These are phyloP conservation scores for Belonocnema kinseyi DNA, from an alignment of 1,140 invertebrate species.

Conservation along the genomic window DNA sequence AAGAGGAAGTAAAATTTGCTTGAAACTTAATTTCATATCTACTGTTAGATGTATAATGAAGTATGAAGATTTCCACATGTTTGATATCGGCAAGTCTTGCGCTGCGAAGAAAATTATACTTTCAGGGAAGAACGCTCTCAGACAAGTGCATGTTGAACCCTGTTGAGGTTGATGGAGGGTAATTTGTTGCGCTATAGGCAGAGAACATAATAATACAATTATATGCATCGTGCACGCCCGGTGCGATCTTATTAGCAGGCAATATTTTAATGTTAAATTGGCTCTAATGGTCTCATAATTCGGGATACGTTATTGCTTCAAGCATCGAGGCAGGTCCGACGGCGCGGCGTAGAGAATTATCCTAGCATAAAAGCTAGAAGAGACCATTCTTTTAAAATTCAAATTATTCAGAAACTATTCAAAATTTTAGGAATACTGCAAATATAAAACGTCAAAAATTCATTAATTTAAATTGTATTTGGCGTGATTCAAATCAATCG, in stretches of 20 bases:
- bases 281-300: slow-evolving; percentile 60
- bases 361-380: slow-evolving; percentile 1
- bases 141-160: slow-evolving; percentile 44
- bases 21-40: not conserved
- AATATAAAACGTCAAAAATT: no score
- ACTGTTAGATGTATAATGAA: not conserved
- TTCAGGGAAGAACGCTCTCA: slow-evolving; percentile 22
- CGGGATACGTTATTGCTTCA: slow-evolving; percentile 29
- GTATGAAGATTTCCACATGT: slow-evolving; percentile 7
- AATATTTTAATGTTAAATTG: slow-evolving; percentile 73
- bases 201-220: slow-evolving; percentile 58
- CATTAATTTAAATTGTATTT: no score
- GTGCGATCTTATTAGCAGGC: slow-evolving; percentile 70
- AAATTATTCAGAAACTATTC: not conserved
- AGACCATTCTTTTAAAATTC: not conserved
- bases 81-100: slow-evolving; percentile 10
- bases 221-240: slow-evolving; percentile 50
- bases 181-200: slow-evolving; percentile 50
- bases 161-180: slow-evolving; percentile 44
- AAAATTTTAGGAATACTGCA: no score
- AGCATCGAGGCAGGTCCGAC: slow-evolving; percentile 28
- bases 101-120: slow-evolving; percentile 12
- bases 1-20: not conserved
- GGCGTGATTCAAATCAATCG: no score
- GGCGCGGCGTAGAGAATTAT: slow-evolving; percentile 4